These are phyloP conservation scores for Rhagoletis zephyria DNA, from an alignment of 1,140 invertebrate species.

Conservation along the genomic window DNA sequence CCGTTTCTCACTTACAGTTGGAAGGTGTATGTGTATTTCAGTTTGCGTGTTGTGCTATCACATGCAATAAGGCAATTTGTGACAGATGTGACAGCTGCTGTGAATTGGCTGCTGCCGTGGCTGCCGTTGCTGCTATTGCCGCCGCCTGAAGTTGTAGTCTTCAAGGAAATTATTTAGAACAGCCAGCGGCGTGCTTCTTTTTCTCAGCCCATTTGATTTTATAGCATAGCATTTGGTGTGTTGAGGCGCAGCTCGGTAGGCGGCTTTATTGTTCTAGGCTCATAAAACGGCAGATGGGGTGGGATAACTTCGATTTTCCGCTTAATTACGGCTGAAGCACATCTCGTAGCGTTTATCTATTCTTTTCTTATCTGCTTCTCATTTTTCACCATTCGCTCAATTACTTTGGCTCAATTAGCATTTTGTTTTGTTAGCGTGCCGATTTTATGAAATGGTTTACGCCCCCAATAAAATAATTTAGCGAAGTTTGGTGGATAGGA, in stretches of 20 bases:
- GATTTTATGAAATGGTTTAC: too few relatives aligned
- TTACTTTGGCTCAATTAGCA: too few relatives aligned
- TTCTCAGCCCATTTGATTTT: conserved; percentile 26
- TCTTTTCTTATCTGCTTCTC: too few relatives aligned
- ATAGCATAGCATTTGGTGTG: not conserved
- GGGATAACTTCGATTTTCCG: not conserved
- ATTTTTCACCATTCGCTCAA: too few relatives aligned
- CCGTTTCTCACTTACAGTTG: not conserved
- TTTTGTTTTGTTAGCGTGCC: too few relatives aligned
- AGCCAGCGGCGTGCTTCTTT: not conserved
- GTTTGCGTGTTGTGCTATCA: conserved; percentile 21
- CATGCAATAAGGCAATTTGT: conserved; percentile 48
- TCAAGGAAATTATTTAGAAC: conserved; percentile 6
- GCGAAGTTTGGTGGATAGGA: too few relatives aligned
- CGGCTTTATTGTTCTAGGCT: not conserved
- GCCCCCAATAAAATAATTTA: too few relatives aligned
- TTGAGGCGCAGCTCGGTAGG: not conserved
- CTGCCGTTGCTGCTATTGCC: not conserved
- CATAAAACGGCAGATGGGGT: too few relatives aligned
- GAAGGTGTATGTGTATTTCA: not conserved
- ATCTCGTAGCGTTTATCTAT: too few relatives aligned
- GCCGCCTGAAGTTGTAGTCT: conserved; percentile 1
- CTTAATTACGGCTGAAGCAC: not conserved
- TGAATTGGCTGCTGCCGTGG: not conserved
- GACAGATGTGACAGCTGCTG: conserved; percentile 41